These are phyloP conservation scores for Melospiza melodia DNA, from an alignment of 2,113 vertebrate species.

Conservation along the genomic window DNA sequence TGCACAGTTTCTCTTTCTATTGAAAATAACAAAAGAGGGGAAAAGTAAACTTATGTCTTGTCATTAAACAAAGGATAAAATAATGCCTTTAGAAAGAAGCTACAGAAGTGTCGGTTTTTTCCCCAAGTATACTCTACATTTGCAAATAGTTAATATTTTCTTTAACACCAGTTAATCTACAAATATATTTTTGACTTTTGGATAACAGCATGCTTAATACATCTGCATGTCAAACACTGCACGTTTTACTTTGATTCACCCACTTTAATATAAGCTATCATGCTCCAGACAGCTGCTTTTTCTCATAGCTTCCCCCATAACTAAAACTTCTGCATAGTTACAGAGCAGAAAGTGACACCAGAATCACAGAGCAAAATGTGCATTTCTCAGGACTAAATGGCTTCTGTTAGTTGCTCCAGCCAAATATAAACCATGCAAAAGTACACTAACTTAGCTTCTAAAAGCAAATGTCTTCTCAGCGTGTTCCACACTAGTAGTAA, in stretches of 20 bases:
- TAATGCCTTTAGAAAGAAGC: neutral
- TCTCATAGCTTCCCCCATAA: conserved; percentile 41
- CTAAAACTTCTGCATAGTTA: conserved; percentile 52
- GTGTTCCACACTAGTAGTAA: neutral
- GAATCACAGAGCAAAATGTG: neutral
- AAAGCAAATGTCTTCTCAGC: neutral
- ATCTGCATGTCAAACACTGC: conserved; percentile 29
- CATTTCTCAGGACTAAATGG: conserved; percentile 16
- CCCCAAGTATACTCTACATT: neutral
- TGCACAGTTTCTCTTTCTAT: conserved; percentile 4
- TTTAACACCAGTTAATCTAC: conserved; percentile 33
- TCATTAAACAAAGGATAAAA: conserved; percentile 41
- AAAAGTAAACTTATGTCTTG: conserved; percentile 32
- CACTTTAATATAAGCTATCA: conserved; percentile 28
- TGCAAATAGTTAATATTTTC: conserved; percentile 40
- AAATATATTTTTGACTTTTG: conserved; percentile 50
- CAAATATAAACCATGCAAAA: conserved; percentile 24
- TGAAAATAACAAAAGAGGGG: conserved; percentile 16
- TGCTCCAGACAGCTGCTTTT: conserved; percentile 55
- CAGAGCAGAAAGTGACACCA: conserved; percentile 34
- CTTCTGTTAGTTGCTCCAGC: conserved; percentile 36
- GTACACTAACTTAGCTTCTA: conserved; percentile 1
- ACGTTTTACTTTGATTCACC: conserved; percentile 54
- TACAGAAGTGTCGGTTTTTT: neutral
- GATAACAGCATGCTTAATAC: neutral